phyloP scores from a whole-genome alignment of 2,888 invertebrate species.

The Leptopilina drosophilae region DNA sequence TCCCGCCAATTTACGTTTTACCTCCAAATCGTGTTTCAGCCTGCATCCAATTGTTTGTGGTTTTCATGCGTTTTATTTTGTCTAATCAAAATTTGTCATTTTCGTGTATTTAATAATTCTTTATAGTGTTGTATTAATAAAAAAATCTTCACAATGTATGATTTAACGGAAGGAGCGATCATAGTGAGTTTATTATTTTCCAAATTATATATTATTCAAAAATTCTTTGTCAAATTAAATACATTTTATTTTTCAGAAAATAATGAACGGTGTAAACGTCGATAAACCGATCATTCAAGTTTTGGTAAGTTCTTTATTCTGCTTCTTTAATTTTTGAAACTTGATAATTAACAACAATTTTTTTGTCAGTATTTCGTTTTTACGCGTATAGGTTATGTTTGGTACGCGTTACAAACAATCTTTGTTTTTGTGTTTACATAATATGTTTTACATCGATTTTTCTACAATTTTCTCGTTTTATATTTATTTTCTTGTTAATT shows the following conservation, averaged over 20 bases:
- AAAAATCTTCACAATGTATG: constrained; percentile 52
- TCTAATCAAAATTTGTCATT: too few relatives aligned
- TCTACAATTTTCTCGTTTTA: neutral
- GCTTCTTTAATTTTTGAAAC: too few relatives aligned
- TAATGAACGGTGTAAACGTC: constrained; percentile 86
- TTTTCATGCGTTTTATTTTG: neutral
- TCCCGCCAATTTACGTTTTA: neutral
- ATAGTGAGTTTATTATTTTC: constrained; percentile 57
- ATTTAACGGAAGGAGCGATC: constrained; percentile 65
- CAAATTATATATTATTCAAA: neutral
- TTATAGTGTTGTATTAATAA: neutral
- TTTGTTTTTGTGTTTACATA: neutral
- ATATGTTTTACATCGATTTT: neutral
- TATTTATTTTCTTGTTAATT: too few relatives aligned
- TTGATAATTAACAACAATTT: neutral
- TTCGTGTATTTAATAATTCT: too few relatives aligned
- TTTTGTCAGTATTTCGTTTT: neutral
- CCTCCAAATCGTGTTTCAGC: neutral
- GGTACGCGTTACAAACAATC: neutral
- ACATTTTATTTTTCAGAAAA: constrained; percentile 78
- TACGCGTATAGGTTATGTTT: neutral
- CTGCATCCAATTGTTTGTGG: neutral
- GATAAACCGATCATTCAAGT: constrained; percentile 89
- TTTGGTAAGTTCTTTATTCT: constrained; percentile 76
- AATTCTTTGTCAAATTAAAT: constrained; percentile 42